Evolutionary conservation across 2,113 vertebrate genomes (phyloP).

Genomic region (Arvicanthis niloticus): DNA sequence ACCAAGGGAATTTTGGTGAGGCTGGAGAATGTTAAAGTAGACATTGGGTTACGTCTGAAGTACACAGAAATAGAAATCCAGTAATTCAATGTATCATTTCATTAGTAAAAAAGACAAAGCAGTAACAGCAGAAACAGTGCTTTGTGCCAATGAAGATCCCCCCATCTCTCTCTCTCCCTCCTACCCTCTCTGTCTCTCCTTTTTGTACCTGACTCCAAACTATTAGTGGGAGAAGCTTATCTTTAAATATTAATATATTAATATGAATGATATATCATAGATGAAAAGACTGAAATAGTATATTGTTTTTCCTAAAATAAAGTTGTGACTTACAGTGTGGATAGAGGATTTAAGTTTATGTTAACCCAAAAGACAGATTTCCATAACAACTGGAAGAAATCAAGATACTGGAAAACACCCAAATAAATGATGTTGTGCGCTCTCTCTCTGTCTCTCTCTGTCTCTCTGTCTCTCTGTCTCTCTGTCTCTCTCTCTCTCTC

Average conservation of each 20-base stretch:
- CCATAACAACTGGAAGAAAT: not conserved
- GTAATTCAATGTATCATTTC: not conserved
- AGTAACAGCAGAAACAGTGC: not conserved
- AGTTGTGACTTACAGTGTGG: not conserved
- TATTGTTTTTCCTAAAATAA: not conserved
- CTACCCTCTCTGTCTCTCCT: not conserved
- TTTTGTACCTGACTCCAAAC: fast-evolving
- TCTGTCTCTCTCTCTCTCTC: too few species aligned
- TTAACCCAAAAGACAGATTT: not conserved
- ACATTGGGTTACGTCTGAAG: not conserved
- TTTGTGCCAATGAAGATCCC: not conserved
- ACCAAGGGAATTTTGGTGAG: not conserved
- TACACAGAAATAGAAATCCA: not conserved
- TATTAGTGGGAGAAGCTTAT: not conserved
- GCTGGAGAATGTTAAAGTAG: not conserved
- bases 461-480: too few species aligned
- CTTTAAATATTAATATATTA: not conserved
- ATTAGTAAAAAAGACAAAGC: not conserved
- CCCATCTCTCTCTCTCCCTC: too few species aligned
- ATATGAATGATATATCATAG: not conserved
- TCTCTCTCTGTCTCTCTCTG: not conserved
- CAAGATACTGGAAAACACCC: not conserved
- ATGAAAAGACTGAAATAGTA: not conserved
- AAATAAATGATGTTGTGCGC: not conserved
- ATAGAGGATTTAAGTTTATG: not conserved